Evolutionary conservation across 2,797 vertebrate species (phyloP), one percentile per base, ranked within the genome.

Genomic region (Hippocampus kuda): DNA sequence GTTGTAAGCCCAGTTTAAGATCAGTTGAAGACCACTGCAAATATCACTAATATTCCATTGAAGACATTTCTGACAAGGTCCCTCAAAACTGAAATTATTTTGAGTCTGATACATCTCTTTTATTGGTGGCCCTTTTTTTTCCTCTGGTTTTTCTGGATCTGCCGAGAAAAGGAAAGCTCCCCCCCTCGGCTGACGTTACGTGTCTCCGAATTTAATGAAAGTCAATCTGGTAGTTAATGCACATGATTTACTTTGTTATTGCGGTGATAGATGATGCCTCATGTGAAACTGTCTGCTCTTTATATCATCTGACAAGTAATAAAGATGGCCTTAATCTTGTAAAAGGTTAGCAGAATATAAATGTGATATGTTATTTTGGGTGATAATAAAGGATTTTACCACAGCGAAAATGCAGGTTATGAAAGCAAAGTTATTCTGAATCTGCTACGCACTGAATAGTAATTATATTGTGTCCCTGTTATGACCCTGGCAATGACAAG

Each of bases 401-500:
- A 27, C 27, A 48, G 11, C 42, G 59, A 53, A 73, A 68, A 66
- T 70, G 54, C 68, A 71, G 65, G 75, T 77, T 70, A 65, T 65
- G 44, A 65, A 48, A 64, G 41, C 46, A 8, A 65, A 65, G 63
- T n/a, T 18, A 20, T 27, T n/a, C 63, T 30, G 44, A 42, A 48
- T 34, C 24, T 22, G n/a, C 42, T 65, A n/a, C 44, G 44, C 15
- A 75, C 57, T 60, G 72, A 75, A 73, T 82, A 78, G 79, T 75
- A 73, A 66, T 76, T 74, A 59, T 64, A 71, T 73, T 57, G 44
- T 78, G 69, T 72, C 71, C 72, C 75, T 69, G 72, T 74, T 74
- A 66, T 62, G 77, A 78, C 72, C 71, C 80, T 72, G 63, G 69
- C 67, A 73, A 11, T 18, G 77, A 27, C 53, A 1, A 63, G 60